Evolutionary conservation across 1,140 invertebrate species (phyloP), one percentile per base, ranked within the genome.

Genomic region (Lordiphosa collinella): DNA sequence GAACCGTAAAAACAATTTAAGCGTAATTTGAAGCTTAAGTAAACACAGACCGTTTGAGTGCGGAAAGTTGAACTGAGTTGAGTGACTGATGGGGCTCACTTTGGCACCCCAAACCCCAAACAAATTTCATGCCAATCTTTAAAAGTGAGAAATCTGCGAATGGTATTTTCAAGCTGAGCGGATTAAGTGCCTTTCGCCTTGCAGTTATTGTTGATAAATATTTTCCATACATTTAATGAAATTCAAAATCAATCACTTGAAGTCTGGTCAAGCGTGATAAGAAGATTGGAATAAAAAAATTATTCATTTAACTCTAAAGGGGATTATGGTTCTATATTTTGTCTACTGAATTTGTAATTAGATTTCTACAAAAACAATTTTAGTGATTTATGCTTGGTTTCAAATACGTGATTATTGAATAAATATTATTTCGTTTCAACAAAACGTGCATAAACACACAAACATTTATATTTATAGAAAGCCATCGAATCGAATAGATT

Each of bases 11-110:
- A 82, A 82, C 76, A 82, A 82, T 84, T 82, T 82, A 68, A 76
- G 71, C 78, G 76, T 76, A 82, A 82, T 82, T 84, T 78, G 72
- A 84, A 67, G 78, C 72, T 68, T 84, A 58, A 82, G 72, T 64
- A 84, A 76, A 84, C 76, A 68, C 66, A 43, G 64, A 67, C 38
- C 49, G 54, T 47, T 40, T 50, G 40, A 46, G 29, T 13, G 54
- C 12, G 25, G 49, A 52, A 13, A 34, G 31, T 43, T 48, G 48
- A 44, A 47, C 8, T 44, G 11, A 29, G 58, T 52, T 61, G 53
- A 51, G 60, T 80, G 75, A 82, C 57, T 71, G 76, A 76, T 69
- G 65, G 70, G 65, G 43, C 37, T 48, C 25, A 75, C 60, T 75
- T 76, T 66, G 75, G 68, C 76, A 80, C 61, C 41, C 9, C 3